Base-by-base conservation (phyloP, 2,888 invertebrate species). In the Tiphia femorata region DNA sequence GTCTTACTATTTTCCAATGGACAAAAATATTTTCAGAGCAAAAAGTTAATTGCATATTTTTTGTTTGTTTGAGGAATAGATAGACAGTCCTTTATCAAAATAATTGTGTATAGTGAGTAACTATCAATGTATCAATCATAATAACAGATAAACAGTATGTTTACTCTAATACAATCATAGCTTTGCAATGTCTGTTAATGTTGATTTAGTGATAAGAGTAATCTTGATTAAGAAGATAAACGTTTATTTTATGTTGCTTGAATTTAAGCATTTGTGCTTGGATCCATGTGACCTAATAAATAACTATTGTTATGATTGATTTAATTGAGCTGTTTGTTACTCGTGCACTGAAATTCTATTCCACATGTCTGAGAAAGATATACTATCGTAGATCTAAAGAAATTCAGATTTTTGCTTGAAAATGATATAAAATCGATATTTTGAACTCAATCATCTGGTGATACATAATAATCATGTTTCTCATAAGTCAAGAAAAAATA, bases 221-320 rank as follows among this genome's bases (percentile, higher is more conserved):
- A 43, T 52, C 41, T 58, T 49, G 23, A 57, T 61, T 27, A 42
- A 41, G 25, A 38, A 7, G 8, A 52, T 42, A 57, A 52, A 46
- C 14, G 17, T 49, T 51, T 59, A 21, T 27, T 62, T 49, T 48
- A 53, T 50, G 44, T 49, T 56, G 50, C 46, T 57, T 61, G 46
- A 57, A 48, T 50, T 58, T 60, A 60, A 60, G 35, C 46, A 62
- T 64, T 62, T 64, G 61, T 59, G 65, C 43, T 68, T 53, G 54
- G 54, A 17, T 43, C 49, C 61, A 67, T 70, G 73, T 72, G 70
- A 68, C 59, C 67, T 53, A 56, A 62, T 53, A 52, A 68, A 58
- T 69, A 62, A 62, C 47, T n/a, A n/a, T n/a, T n/a, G n/a, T n/a
- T n/a, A n/a, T 68, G 59, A 71, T 72, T 63, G 66, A 71, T 72